Base-by-base conservation (phyloP, 2,113 vertebrate genomes). In the Azemiops feae region DNA sequence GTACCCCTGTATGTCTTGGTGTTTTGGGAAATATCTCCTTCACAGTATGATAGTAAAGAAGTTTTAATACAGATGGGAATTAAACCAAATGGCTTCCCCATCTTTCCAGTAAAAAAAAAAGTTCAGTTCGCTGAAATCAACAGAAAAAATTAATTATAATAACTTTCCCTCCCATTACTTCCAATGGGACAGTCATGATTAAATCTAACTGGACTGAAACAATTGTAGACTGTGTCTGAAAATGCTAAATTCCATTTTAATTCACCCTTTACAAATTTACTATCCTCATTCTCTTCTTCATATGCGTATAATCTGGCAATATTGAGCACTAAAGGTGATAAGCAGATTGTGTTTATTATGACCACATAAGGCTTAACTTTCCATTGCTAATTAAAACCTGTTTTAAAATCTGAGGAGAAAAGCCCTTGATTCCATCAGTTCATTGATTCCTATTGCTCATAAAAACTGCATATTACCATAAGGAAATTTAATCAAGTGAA, bases 221-320 rank as follows among this genome's bases (percentile, higher is more conserved):
- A 39, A 14, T n/a, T 55, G 39, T n/a, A 47, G 53, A 45, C 52
- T 52, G 22, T 74, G 64, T 43, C 9, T 89, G 50, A 55, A 74
- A 30, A 45, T 89, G 58, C 89, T 9, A 89, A 86, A 34, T 39
- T 52, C 30, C 89, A 53, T 43, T 90, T 93, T 34, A 90, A 90
- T 64, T 52, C 8, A 39, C 55, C 54, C 27, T 22, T 90, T 25
- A 30, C 52, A 86, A 58, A 10, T 86, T 90, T 87, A 89, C 30
- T 87, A 60, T n/a, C 60, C 14, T 93, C 55, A 53, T 86, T 87
- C 45, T 43, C 45, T 87, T 90, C 81, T 89, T 25, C 69, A 22
- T 47, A 25, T 93, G 89, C 81, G 94, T 92, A 94, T 90, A 93
- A 91, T 95, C 93, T 94, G 43, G 50, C 7, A 91, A 92, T 64